Percentiles rank a stretch among this genome's conserved stretches.
Conservation (phyloP, 2,113 vertebrate species). For the Gopherus flavomarginatus region DNA sequence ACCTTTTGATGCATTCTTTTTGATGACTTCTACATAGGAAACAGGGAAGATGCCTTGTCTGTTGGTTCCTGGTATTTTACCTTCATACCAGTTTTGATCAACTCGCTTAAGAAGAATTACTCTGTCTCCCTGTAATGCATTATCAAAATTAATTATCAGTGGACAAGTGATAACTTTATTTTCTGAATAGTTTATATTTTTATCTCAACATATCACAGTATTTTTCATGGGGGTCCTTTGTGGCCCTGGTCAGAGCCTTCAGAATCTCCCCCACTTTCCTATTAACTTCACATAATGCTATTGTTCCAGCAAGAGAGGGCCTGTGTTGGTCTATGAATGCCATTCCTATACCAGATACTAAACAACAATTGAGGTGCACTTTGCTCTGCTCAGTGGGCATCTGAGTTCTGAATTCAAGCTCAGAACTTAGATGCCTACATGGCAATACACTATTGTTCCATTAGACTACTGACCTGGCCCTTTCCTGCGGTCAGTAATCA, state of each 20-base stretch:
- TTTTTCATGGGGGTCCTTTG: not conserved
- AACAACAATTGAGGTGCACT: not conserved
- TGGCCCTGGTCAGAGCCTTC: not conserved
- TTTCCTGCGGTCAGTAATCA: not conserved
- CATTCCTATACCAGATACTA: not conserved
- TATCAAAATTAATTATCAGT: constrained; percentile 45
- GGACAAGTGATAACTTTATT: not conserved
- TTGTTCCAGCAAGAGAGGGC: not conserved
- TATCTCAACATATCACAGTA: not conserved
- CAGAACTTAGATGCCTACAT: not conserved
- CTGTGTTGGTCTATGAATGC: not conserved
- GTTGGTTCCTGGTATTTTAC: constrained; percentile 91
- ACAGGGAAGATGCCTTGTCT: constrained; percentile 98
- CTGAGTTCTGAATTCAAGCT: not conserved
- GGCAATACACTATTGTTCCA: not conserved
- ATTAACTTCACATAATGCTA: not conserved
- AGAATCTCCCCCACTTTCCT: not conserved
- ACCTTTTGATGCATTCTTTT: constrained; percentile 86
- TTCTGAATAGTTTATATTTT: not conserved
- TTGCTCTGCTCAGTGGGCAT: not conserved
- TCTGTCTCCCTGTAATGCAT: constrained; percentile 89
- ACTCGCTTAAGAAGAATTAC: constrained; percentile 93
- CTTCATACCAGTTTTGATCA: constrained; percentile 99
- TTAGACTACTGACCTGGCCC: not conserved
- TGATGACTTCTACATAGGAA: constrained; percentile 94